These are phyloP conservation scores for Callithrix jacchus DNA, from an alignment of 2,113 vertebrate genomes.

Conservation along the genomic window DNA sequence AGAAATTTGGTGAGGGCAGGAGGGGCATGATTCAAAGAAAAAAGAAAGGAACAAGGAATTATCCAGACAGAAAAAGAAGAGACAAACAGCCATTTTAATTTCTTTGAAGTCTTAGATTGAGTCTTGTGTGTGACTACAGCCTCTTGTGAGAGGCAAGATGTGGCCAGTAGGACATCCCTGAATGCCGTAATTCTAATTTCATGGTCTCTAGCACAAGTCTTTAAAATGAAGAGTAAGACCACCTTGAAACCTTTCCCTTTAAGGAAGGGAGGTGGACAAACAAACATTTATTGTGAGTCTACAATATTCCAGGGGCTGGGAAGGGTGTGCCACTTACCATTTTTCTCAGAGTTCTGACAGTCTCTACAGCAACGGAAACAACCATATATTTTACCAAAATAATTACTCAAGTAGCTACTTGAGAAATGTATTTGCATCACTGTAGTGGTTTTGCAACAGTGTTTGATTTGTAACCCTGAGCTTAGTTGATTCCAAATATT, in stretches of 20 bases:
- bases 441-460: neutral
- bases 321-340: neutral
- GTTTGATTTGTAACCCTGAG: neutral
- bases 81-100: neutral
- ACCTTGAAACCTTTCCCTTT: neutral
- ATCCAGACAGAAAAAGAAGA: neutral
- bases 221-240: neutral
- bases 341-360: neutral
- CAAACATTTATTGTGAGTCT: neutral
- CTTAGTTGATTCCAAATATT: neutral
- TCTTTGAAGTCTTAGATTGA: neutral
- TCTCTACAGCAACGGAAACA: neutral
- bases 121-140: rapidly evolving
- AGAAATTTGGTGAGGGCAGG: neutral
- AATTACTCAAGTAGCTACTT: neutral
- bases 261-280: neutral
- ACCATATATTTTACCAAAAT: conserved; percentile 12
- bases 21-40: neutral
- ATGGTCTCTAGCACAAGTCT: neutral
- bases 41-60: neutral
- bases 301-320: neutral
- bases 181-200: neutral
- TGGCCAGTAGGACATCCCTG: neutral
- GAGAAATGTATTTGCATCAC: neutral
- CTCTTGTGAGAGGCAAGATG: neutral